Evolutionary conservation across 2,113 vertebrate species (phyloP).

Genomic region (Ornithorhynchus anatinus): DNA sequence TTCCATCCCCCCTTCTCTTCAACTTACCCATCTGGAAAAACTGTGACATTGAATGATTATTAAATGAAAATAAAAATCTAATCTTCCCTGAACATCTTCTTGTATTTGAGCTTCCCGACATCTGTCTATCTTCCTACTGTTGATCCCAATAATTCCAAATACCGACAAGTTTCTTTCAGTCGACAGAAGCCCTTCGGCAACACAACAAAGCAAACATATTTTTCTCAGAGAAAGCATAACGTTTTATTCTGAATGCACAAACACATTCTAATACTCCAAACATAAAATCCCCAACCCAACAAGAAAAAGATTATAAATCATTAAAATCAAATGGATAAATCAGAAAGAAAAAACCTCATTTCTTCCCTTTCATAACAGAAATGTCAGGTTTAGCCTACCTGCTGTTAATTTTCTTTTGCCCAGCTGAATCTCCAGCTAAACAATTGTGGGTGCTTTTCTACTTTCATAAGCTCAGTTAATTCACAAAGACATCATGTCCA

Average conservation of each 20-base stretch:
- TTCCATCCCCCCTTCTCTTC: too few species aligned
- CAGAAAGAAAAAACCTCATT: slow-evolving; percentile 6
- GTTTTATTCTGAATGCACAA: slow-evolving; percentile 42
- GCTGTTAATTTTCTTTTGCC: neutral
- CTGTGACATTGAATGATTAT: too few species aligned
- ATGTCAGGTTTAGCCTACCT: slow-evolving; percentile 12
- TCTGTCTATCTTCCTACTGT: neutral
- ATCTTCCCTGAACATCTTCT: slow-evolving; percentile 30
- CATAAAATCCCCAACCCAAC: slow-evolving; percentile 29
- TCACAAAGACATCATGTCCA: too few species aligned
- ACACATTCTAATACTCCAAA: slow-evolving; percentile 36
- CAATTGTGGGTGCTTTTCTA: too few species aligned
- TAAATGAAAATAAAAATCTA: neutral
- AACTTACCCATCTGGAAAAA: too few species aligned
- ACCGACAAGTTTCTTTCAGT: slow-evolving; percentile 52
- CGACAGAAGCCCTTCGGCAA: slow-evolving; percentile 34
- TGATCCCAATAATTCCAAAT: slow-evolving; percentile 43
- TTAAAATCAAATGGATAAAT: slow-evolving; percentile 43
- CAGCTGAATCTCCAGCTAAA: too few species aligned
- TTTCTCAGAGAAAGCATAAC: slow-evolving; percentile 18
- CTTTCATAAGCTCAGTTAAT: too few species aligned
- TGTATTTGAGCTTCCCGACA: neutral
- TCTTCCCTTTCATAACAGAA: neutral
- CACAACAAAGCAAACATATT: slow-evolving; percentile 33
- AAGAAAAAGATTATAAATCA: slow-evolving; percentile 51